A percentile compares a stretch with the other conserved stretches of the same genome.
These are phyloP conservation scores for Athalia circularis DNA, from an alignment of 2,888 invertebrate genomes.

Conservation along the genomic window DNA sequence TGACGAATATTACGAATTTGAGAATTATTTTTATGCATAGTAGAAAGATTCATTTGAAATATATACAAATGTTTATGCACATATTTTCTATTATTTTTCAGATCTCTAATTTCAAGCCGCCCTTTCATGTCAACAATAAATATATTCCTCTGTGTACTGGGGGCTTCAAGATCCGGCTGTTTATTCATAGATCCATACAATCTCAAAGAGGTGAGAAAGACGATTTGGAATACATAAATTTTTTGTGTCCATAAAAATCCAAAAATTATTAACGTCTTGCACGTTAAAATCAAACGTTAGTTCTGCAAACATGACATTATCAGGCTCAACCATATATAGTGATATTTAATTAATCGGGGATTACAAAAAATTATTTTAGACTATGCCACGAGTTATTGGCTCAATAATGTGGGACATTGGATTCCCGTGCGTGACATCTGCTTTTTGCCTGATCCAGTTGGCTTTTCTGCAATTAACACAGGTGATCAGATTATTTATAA, in stretches of 20 bases:
- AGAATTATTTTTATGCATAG: neutral
- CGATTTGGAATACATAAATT: neutral
- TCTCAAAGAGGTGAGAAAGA: constrained; percentile 73
- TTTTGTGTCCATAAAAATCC: neutral
- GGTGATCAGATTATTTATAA: constrained; percentile 61
- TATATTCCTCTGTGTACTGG: constrained; percentile 76
- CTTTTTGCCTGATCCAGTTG: constrained; percentile 77
- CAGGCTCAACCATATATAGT: neutral
- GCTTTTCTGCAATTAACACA: constrained; percentile 77
- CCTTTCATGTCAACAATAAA: constrained; percentile 78
- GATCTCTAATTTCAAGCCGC: constrained; percentile 76
- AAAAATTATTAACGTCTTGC: constrained; percentile 17
- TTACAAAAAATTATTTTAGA: constrained; percentile 61
- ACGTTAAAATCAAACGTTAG: too few relatives aligned
- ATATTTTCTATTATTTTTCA: constrained; percentile 58
- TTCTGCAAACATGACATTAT: neutral
- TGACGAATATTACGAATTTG: neutral
- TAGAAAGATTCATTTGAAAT: constrained; percentile 4
- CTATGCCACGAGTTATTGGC: constrained; percentile 75
- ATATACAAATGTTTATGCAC: neutral
- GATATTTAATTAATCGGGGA: neutral
- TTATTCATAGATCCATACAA: constrained; percentile 79
- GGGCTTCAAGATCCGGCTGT: constrained; percentile 75
- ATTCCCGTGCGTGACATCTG: constrained; percentile 77
- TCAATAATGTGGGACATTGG: constrained; percentile 77